phyloP scores from a whole-genome alignment of 2,797 vertebrate species.

The Anguilla obscura region DNA sequence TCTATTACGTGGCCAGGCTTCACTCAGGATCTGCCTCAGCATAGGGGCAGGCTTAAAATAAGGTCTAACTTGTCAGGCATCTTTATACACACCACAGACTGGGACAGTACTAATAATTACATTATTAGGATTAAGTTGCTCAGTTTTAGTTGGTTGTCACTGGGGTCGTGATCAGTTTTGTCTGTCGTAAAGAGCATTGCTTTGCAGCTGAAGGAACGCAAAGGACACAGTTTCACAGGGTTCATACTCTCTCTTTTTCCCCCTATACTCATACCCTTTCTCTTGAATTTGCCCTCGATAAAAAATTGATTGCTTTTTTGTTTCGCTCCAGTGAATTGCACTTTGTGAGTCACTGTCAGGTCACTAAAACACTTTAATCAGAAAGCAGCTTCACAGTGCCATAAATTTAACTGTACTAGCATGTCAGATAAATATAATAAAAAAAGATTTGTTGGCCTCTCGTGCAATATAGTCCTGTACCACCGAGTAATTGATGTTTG shows the following conservation, averaged over 20 bases:
- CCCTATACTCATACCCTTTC: background rate
- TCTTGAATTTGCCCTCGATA: constrained; percentile 8
- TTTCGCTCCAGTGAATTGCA: constrained; percentile 43
- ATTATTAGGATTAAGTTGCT: background rate
- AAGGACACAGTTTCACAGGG: background rate
- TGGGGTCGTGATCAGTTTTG: background rate
- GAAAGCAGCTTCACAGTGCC: constrained; percentile 50
- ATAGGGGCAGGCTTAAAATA: background rate
- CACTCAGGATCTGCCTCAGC: background rate
- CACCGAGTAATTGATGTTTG: constrained; percentile 5
- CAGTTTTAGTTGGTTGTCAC: background rate
- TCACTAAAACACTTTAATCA: constrained; percentile 57
- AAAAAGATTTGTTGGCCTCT: background rate
- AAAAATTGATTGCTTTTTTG: constrained; percentile 5
- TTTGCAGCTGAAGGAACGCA: background rate
- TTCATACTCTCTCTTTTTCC: constrained; percentile 55
- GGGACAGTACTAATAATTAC: background rate
- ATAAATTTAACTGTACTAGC: constrained; percentile 41
- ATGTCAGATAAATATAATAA: constrained; percentile 18
- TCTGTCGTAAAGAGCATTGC: background rate
- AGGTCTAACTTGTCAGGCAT: background rate
- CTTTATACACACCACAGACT: background rate
- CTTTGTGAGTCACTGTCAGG: constrained; percentile 53
- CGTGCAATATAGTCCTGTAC: background rate
- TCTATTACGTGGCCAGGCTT: constrained; percentile 23